Percentiles rank a stretch among this genome's conserved stretches.
Evolutionary conservation across 2,797 vertebrate species (phyloP).

Genomic region (Apogon hyalosoma): DNA sequence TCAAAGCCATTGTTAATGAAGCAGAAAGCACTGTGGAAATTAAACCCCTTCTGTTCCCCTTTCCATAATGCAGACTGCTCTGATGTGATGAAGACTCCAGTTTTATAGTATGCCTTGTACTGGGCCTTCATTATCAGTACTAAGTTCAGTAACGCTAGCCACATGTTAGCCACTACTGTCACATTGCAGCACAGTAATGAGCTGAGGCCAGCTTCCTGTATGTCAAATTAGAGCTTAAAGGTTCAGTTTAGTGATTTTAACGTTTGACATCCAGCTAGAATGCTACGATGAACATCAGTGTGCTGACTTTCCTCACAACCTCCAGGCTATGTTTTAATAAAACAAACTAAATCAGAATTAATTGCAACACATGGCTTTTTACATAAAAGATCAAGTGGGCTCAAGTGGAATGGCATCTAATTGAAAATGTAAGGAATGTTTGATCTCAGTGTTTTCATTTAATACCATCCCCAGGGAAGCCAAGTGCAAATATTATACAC

Average conservation of each 20-base stretch:
- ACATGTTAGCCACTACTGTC: neutral
- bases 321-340: conserved; percentile 68
- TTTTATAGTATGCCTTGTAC: conserved; percentile 20
- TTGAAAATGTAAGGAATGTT: conserved; percentile 63
- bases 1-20: conserved; percentile 83
- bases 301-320: conserved; percentile 40
- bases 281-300: conserved; percentile 27
- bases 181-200: neutral
- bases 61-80: conserved; percentile 65
- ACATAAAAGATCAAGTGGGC: conserved; percentile 62
- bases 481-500: conserved; percentile 22
- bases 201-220: neutral
- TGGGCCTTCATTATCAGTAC: conserved; percentile 6
- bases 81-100: conserved; percentile 28
- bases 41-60: conserved; percentile 69
- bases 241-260: conserved; percentile 44
- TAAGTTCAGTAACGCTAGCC: neutral
- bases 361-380: conserved; percentile 62
- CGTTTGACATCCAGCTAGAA: conserved; percentile 42
- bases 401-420: conserved; percentile 62
- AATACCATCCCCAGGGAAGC: conserved; percentile 46
- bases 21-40: conserved; percentile 76
- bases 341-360: conserved; percentile 65
- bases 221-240: conserved; percentile 23
- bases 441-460: conserved; percentile 68